Base-by-base conservation (phyloP, 2,113 vertebrate species). In the Chloroceryle aenea region DNA sequence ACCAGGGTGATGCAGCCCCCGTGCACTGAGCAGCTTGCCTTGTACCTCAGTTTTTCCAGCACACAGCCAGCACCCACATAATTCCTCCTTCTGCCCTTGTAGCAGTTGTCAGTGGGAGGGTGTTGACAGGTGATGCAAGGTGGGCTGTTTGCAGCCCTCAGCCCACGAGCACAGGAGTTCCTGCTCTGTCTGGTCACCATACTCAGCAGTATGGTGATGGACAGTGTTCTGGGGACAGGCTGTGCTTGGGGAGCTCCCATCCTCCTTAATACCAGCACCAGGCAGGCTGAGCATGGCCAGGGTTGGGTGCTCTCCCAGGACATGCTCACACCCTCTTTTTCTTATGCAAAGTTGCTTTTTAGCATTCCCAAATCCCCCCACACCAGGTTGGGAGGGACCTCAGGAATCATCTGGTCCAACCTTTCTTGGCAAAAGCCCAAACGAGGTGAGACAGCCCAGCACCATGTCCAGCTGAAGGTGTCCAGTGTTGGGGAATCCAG, bases 131-230 rank as follows among this genome's bases (percentile, higher is more conserved):
- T 25, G 34, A 36, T 34, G 48, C 34, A 13, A 40, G 48, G 34
- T 34, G 67, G 59, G 50, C 34, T 64, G 36, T 50, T 81, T 27
- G 40, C 32, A 73, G n/a, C 66, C 66, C 40, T 55, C 45, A 68
- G 58, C 25, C 59, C 34, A 14, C 0, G 1, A 64, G 12, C 4
- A 1, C 48, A 55, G 40, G 40, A 1, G 0, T 50, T 89, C 19
- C 4, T 4, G 12, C 45, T 53, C 53, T 67, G 43, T 53, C 32
- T 5, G 4, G 27, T 11, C 1, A 4, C 42, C 7, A 25, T 26
- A 1, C 36, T 36, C 52, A 11, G n/a, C 43, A 20, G 23, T 2
- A 8, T 2, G 29, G 34, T 29, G 40, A 42, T 5, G 50, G 67
- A 40, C 7, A 2, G 0, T 12, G 32, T 64, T 21, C 34, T 42